Evolutionary conservation across 1,140 invertebrate genomes (phyloP), one percentile per base, ranked within the genome.

Genomic region (Aleiodes sp.): DNA sequence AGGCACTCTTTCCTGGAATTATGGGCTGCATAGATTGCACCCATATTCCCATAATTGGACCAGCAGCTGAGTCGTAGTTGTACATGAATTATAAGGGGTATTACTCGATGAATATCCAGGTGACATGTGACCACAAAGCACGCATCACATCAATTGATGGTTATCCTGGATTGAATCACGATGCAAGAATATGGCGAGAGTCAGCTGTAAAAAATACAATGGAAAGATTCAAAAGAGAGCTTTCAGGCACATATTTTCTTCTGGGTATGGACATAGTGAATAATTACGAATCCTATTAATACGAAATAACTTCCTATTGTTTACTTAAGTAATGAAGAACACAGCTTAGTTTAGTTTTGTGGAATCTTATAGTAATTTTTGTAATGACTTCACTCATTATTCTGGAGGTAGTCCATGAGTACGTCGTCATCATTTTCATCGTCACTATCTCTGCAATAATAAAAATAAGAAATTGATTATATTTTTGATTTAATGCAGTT

Each of bases 21-120:
- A 28, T 63, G 2, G 61, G 61, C n/a, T 43, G 61, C n/a, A 41
- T 41, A 1, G 61, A 63, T 28, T 33, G 61, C 10, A 63, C 61
- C 8, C 61, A 41, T 7, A 28, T 63, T 39, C 2, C 37, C 1
- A 14, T 43, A 1, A 16, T 24, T 16, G 2, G 16, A 9, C 37
- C 61, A 16, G 9, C 26, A 24, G 33, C 39, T 1, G 61, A 41
- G 16, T 14, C 12, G 10, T 63, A 35, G 61, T 8, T 6, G 39
- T 63, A 21, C 41, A 1, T 24, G n/a, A 63, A 63, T n/a, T 26
- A 63, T 21, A 63, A 63, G n/a, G 24, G 39, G 0, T 63, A 19
- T 28, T 41, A 9, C 3, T 39, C 31, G 14, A 4, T 63, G 0
- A 63, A 63, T 41, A 35, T 43, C 14, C 61, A 63, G 21, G 61